phyloP scores from a whole-genome alignment of 2,888 invertebrate species.

The Zygaena filipendulae region DNA sequence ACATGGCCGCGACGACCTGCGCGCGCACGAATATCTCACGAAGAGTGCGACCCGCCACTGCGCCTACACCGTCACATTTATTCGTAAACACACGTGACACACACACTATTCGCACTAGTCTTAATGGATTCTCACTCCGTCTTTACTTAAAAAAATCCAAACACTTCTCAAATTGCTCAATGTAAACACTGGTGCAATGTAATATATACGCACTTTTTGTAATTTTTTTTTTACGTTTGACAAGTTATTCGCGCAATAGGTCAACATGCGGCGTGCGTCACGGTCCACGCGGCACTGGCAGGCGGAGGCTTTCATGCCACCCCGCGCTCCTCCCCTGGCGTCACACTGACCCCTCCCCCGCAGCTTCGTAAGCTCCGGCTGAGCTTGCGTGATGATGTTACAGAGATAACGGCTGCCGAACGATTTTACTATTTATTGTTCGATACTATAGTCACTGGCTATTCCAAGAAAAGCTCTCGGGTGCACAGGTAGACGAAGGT shows the following conservation, averaged over 20 bases:
- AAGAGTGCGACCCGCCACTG: constrained; percentile 59
- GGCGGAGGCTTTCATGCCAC: constrained; percentile 52
- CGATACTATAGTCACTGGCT: constrained; percentile 42
- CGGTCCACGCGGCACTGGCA: constrained; percentile 56
- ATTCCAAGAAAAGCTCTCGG: constrained; percentile 35
- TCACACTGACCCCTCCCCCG: constrained; percentile 35
- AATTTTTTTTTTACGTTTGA: constrained; percentile 42
- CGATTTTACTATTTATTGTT: constrained; percentile 64
- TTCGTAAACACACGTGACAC: constrained; percentile 65
- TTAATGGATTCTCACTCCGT: not conserved
- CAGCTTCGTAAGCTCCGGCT: constrained; percentile 57
- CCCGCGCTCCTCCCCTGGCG: constrained; percentile 38
- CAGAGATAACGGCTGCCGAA: constrained; percentile 61
- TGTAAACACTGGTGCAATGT: constrained; percentile 4
- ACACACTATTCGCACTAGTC: constrained; percentile 33
- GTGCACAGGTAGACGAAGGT: constrained; percentile 24
- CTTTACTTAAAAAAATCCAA: not conserved
- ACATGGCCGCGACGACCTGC: constrained; percentile 67
- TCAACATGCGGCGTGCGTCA: constrained; percentile 34
- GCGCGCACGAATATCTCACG: constrained; percentile 66
- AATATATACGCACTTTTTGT: constrained; percentile 48
- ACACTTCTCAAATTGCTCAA: too few species aligned
- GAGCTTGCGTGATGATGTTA: constrained; percentile 58
- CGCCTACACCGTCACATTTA: constrained; percentile 61
- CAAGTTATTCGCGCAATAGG: constrained; percentile 24